phyloP scores from a whole-genome alignment of 2,888 invertebrate genomes.

The Drosophila demipolita region DNA sequence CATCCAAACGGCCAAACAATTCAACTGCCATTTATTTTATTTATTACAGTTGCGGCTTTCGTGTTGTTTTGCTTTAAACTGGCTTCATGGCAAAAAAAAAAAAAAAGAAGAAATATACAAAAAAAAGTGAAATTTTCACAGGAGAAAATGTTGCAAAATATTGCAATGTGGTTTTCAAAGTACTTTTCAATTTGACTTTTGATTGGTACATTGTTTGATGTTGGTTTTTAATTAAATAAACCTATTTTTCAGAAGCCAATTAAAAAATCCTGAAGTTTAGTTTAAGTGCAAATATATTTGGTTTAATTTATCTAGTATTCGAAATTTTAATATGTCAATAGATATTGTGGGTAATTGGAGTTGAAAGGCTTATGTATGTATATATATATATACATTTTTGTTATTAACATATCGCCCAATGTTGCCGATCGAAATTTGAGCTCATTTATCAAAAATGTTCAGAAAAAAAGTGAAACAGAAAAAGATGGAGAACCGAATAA shows the following conservation, averaged over 20 bases:
- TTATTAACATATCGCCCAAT: constrained; percentile 39
- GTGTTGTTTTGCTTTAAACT: constrained; percentile 48
- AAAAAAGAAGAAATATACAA: constrained; percentile 27
- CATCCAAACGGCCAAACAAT: constrained; percentile 63
- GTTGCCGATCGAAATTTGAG: constrained; percentile 41
- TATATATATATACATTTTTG: constrained; percentile 1
- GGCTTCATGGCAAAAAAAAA: constrained; percentile 45
- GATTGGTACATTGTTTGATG: constrained; percentile 22
- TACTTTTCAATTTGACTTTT: constrained; percentile 30
- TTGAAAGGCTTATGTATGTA: constrained; percentile 22
- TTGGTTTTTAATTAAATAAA: neutral
- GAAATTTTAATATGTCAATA: constrained; percentile 7
- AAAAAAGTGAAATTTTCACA: constrained; percentile 79
- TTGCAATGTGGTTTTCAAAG: constrained; percentile 28
- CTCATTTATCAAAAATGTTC: constrained; percentile 63
- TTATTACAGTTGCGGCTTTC: constrained; percentile 58
- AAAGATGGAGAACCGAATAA: constrained; percentile 30
- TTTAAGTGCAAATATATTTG: neutral
- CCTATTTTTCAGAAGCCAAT: neutral
- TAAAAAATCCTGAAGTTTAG: neutral
- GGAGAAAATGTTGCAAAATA: constrained; percentile 72
- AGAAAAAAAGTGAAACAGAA: constrained; percentile 15
- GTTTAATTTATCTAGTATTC: neutral
- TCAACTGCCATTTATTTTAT: constrained; percentile 74
- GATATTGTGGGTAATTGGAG: constrained; percentile 24